Conservation (phyloP, 2,888 invertebrate species). For the Steinernema carpocapsae region DNA sequence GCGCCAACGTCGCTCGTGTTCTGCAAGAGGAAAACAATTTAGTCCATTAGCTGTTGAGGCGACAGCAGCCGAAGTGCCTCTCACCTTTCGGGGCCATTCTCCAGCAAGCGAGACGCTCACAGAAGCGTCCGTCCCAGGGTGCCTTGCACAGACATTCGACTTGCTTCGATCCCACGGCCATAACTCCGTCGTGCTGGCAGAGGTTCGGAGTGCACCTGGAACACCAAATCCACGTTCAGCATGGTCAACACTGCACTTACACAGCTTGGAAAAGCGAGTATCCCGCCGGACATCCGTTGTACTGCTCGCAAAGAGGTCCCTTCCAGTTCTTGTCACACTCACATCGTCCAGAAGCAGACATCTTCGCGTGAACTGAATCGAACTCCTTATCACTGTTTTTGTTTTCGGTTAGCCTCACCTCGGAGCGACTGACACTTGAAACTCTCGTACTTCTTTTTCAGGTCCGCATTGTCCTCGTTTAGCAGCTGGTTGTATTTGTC, state of each 20-base stretch:
- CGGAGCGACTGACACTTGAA: constrained; percentile 63
- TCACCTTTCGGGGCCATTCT: constrained; percentile 56
- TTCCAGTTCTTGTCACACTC: constrained; percentile 58
- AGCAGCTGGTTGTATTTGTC: constrained; percentile 48
- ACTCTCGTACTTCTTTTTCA: constrained; percentile 50
- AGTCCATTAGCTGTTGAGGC: background rate
- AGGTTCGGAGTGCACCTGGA: constrained; percentile 60
- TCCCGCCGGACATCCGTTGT: constrained; percentile 55
- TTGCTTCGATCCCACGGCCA: constrained; percentile 60
- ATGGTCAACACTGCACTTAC: constrained; percentile 46
- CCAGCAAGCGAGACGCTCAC: constrained; percentile 66
- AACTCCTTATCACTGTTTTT: background rate
- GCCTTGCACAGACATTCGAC: constrained; percentile 65
- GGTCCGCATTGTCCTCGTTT: constrained; percentile 46
- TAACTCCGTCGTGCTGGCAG: constrained; percentile 62
- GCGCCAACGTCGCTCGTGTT: constrained; percentile 53
- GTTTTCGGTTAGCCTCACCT: constrained; percentile 39
- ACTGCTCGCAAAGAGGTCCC: constrained; percentile 63
- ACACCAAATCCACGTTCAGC: background rate
- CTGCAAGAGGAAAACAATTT: constrained; percentile 37
- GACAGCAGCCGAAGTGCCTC: background rate
- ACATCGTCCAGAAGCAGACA: constrained; percentile 54
- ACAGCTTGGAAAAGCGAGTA: constrained; percentile 50
- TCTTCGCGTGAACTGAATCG: constrained; percentile 52
- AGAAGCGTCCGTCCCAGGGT: constrained; percentile 65